Evolutionary conservation across 2,888 invertebrate species (phyloP), one percentile per base, ranked within the genome.

Genomic region (Bombylius major): DNA sequence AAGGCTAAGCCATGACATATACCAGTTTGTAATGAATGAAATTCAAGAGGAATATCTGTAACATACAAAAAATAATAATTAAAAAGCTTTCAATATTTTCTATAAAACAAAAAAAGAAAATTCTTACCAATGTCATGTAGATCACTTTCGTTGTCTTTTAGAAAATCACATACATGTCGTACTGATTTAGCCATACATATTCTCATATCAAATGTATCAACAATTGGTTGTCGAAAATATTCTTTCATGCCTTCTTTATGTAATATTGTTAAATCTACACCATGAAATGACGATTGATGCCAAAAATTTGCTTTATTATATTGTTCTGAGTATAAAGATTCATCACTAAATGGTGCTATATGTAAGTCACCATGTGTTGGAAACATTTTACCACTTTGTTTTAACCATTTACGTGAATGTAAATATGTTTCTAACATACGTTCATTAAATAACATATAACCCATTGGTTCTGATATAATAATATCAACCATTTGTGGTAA

Each of bases 361-460:
- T 98, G 97, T 45, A 99, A 78, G 75, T 98, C 97, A 54, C 97
- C 98, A 71, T 92, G 83, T 0, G 94, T 89, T 4, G 98, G 99
- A 75, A 91, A 99, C 98, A 99, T 98, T 77, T 91, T 90, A 55
- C 96, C 96, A 57, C 79, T 82, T 32, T 90, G 89, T 73, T 87
- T 87, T 46, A 98, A 79, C 94, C 97, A 99, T 72, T 98, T 98
- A 69, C 98, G 94, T 5, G 98, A 97, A 78, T 98, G 98, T 59
- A 99, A 78, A 77, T 94, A 99, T 0, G 96, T 96, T 77, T 99
- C 99, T 64, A 99, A 78, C 99, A 99, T 99, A 61, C 98, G 81
- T 74, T 99, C 98, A 77, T 99, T 99, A 74, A 96, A 96, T 56
- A 99, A 77, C 98, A 99, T 98, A 72, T 99, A 99, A n/a, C 98